Percentiles rank a stretch among this genome's conserved stretches.
Evolutionary conservation across 2,888 invertebrate genomes (phyloP).

Genomic region (Lasius fuliginosus): DNA sequence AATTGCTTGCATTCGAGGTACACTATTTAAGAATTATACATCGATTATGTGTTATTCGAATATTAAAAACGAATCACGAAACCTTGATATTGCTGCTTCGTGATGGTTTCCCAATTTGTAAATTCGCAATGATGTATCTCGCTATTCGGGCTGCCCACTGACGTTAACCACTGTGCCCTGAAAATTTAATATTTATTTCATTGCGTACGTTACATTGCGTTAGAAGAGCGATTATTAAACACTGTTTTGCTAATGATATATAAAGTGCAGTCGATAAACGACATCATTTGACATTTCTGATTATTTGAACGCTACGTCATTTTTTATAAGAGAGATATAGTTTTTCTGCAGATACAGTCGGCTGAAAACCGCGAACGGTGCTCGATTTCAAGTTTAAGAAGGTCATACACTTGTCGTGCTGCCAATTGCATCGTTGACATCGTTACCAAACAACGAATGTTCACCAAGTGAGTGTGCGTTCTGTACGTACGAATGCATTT

Average conservation of each 20-base stretch:
- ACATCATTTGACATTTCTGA: neutral
- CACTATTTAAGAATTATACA: neutral
- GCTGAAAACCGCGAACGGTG: neutral
- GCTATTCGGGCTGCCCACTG: slow-evolving; percentile 94
- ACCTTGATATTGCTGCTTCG: slow-evolving; percentile 90
- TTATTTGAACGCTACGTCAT: neutral
- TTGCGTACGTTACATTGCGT: neutral
- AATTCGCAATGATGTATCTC: slow-evolving; percentile 94
- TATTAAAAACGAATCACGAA: slow-evolving; percentile 94
- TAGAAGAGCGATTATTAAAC: neutral
- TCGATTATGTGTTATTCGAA: neutral
- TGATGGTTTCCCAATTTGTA: slow-evolving; percentile 92
- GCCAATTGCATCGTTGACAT: slow-evolving; percentile 68
- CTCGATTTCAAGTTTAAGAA: slow-evolving; percentile 49
- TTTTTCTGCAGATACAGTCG: slow-evolving; percentile 6
- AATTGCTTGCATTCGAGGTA: neutral
- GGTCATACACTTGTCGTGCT: slow-evolving; percentile 57
- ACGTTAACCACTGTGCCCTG: slow-evolving; percentile 94
- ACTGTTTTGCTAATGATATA: neutral
- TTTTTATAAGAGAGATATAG: neutral
- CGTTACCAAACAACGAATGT: slow-evolving; percentile 36
- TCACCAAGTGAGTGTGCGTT: slow-evolving; percentile 33
- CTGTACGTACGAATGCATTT: slow-evolving; percentile 31
- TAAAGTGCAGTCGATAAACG: neutral
- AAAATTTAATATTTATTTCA: slow-evolving; percentile 52